phyloP scores from a whole-genome alignment of 2,113 vertebrate genomes.

The Ameiurus melas region DNA sequence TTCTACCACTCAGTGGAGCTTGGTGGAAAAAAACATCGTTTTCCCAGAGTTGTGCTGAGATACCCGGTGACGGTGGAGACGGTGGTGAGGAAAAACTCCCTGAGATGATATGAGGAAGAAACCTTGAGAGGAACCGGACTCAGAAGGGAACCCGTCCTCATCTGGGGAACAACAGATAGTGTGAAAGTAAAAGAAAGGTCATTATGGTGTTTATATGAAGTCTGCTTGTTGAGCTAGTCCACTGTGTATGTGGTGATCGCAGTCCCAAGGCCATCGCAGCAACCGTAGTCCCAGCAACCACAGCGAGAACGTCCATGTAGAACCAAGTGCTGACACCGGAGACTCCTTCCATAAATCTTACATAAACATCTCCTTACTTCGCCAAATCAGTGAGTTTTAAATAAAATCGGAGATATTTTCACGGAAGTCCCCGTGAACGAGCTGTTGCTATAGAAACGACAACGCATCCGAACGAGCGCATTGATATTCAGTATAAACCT shows the following conservation, averaged over 20 bases:
- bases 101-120: too few species aligned
- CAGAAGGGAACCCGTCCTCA: too few species aligned
- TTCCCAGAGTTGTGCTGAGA: not conserved
- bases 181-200: too few species aligned
- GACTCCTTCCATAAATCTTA: not conserved
- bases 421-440: not conserved
- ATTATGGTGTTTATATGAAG: too few species aligned
- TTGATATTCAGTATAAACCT: not conserved
- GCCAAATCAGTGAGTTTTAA: not conserved
- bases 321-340: not conserved
- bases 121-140: too few species aligned
- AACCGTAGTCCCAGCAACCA: too few species aligned
- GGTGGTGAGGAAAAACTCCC: too few species aligned
- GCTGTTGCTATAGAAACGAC: not conserved
- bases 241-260: too few species aligned
- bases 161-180: too few species aligned
- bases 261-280: too few species aligned
- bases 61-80: not conserved
- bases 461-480: not conserved
- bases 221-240: too few species aligned
- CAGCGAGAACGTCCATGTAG: too few species aligned
- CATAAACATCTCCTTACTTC: not conserved
- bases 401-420: not conserved
- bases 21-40: not conserved
- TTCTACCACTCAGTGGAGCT: not conserved